Conservation (phyloP, 2,888 invertebrate species). For the Ornithoptera priamus region DNA sequence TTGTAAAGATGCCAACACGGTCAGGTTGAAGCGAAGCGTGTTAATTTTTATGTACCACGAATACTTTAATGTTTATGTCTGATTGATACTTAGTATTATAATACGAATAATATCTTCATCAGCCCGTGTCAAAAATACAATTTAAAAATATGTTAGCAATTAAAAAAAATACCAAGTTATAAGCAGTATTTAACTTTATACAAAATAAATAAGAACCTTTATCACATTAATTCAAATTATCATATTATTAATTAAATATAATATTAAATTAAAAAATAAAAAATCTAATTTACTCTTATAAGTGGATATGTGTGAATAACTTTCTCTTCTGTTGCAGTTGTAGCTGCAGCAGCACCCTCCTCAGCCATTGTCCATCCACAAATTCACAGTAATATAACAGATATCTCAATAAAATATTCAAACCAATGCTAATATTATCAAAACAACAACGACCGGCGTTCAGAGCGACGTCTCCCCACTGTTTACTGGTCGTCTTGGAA, state of each 20-base stretch:
- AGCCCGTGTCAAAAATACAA: too few relatives aligned
- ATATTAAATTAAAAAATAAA: not conserved
- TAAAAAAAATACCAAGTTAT: not conserved
- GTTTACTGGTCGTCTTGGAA: conserved; percentile 76
- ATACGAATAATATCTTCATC: too few relatives aligned
- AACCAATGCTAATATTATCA: conserved; percentile 37
- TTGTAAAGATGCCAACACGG: not conserved
- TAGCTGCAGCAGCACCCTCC: conserved; percentile 54
- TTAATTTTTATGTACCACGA: not conserved
- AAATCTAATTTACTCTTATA: conserved; percentile 82
- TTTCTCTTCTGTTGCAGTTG: conserved; percentile 81
- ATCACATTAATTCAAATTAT: not conserved
- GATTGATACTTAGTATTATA: too few relatives aligned
- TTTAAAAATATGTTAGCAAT: too few relatives aligned
- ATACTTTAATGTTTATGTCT: too few relatives aligned
- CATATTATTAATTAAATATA: not conserved
- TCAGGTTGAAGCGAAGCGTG: not conserved
- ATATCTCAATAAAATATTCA: conserved; percentile 31
- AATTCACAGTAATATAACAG: conserved; percentile 34
- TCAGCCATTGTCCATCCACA: conserved; percentile 59
- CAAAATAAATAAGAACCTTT: too few relatives aligned
- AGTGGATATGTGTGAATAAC: conserved; percentile 90
- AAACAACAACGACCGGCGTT: conserved; percentile 41
- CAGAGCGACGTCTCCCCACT: conserved; percentile 63
- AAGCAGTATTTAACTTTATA: not conserved